Evolutionary conservation across 2,797 vertebrate genomes (phyloP), one percentile per base, ranked within the genome.

Genomic region (Pristis pectinata): DNA sequence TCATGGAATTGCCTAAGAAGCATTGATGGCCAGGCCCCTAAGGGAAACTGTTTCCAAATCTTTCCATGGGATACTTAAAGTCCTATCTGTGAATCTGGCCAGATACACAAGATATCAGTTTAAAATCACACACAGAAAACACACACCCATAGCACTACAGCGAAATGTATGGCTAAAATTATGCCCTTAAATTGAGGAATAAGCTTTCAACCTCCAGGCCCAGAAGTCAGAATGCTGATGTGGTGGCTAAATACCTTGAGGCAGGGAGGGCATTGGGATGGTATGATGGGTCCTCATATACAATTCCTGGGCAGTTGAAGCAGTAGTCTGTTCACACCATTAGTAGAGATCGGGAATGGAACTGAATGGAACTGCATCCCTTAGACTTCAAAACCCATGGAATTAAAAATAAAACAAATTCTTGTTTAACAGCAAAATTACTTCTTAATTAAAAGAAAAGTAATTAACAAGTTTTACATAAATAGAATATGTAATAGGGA

Each of bases 401-500:
- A 91, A 67, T 67, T 91, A 91, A 91, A 91, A 91, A 91, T 91
- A 91, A 91, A 91, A 41, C 87, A 64, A 67, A 41, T 41, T 91
- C 61, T n/a, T 37, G 34, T n/a, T 64, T 91, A 91, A 67, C n/a
- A 91, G 87, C 87, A 91, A 67, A 91, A 91, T 91, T 67, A 67
- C 37, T 67, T 64, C 87, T 67, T 91, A 91, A 91, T 91, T 91
- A 67, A 67, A 22, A 91, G 70, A 89, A 91, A 91, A 41, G 87
- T 91, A 91, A 91, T 91, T 91, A 91, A 91, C 87, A 91, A 91
- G n/a, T 91, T 67, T 91, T 91, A 91, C 87, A 91, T 91, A 67
- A 91, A 91, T 91, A 91, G 87, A 41, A 24, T 91, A 91, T 67
- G 87, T 91, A 91, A 91, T 41, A 61, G 9, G 34, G 37, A 91